phyloP scores from a whole-genome alignment of 2,113 vertebrate genomes.

The Catharus bicknelli region DNA sequence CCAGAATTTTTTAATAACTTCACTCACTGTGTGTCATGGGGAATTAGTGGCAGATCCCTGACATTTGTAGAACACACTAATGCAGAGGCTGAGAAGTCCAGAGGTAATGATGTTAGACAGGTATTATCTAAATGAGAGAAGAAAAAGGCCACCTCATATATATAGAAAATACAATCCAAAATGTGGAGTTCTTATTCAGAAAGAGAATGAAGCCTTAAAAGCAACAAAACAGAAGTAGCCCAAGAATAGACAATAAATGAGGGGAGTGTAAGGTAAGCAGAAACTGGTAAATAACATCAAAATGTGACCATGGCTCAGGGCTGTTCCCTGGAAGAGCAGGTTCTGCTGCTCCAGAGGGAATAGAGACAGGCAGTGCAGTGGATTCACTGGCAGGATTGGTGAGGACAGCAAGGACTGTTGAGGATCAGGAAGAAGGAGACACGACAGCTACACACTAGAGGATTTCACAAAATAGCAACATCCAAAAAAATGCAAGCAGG shows the following conservation, averaged over 20 bases:
- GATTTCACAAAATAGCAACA: background rate
- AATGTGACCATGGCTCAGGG: fast-evolving
- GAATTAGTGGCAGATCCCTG: background rate
- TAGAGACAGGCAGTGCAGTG: background rate
- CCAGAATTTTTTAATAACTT: background rate
- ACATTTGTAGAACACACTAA: background rate
- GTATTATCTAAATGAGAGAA: background rate
- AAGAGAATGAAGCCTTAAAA: background rate
- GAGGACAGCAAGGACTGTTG: background rate
- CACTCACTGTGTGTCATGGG: background rate
- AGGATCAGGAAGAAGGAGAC: background rate
- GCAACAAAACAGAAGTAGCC: background rate
- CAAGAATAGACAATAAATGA: background rate
- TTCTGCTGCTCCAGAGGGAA: background rate
- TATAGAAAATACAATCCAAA: background rate
- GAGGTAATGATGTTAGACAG: background rate
- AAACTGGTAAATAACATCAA: background rate
- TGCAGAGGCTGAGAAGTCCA: background rate
- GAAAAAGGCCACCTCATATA: background rate
- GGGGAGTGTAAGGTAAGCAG: background rate
- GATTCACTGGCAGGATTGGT: fast-evolving
- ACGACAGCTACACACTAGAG: background rate
- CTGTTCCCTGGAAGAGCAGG: background rate
- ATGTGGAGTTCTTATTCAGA: background rate
- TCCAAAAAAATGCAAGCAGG: background rate